Base-by-base conservation (phyloP, 2,888 invertebrate genomes). In the Aromia moschata region DNA sequence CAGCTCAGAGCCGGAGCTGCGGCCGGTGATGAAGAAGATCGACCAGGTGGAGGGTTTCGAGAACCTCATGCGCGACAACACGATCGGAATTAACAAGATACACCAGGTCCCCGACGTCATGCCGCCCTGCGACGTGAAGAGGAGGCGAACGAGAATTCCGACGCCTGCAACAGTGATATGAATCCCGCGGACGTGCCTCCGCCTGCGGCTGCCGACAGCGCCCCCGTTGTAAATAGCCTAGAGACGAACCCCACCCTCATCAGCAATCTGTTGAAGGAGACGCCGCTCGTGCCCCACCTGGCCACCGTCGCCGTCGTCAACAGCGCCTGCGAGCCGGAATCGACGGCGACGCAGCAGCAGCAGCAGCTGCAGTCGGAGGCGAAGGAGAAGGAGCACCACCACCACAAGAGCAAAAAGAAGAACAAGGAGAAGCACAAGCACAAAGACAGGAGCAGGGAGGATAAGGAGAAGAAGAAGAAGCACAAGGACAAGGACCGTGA, bases 351-450 rank as follows among this genome's bases (percentile, higher is more conserved):
- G 14, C 20, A 31, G 44, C 55, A 58, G 37, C 40, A 17, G 16
- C 20, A 31, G 44, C 55, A 58, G 37, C 40, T 18, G 16, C 76
- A 78, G 46, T 72, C 77, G 36, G 80, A 81, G 36, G 60, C 78
- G 31, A 73, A 77, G 55, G 77, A 78, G 16, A 72, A 74, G 54
- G 74, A 75, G 58, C 72, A 79, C 52, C 73, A 75, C 46, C 76
- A 81, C 41, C 78, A 77, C 70, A 80, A 78, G 53, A 78, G 79
- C 47, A 81, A 80, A 73, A 91, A 91, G 70, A 91, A 90, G 79
- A 91, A 91, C 77, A 87, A 87, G 70, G 89, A 90, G 75, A 91
- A 91, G 74, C 90, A 91, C 70, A 91, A 91, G 78, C 90, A 90
- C 74, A 91, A 91, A 82, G 89, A 91, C 69, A 89, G 89, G 72